Percentiles rank a stretch among this genome's conserved stretches.
Conservation (phyloP, 2,113 vertebrate genomes). For the Nibea albiflora region DNA sequence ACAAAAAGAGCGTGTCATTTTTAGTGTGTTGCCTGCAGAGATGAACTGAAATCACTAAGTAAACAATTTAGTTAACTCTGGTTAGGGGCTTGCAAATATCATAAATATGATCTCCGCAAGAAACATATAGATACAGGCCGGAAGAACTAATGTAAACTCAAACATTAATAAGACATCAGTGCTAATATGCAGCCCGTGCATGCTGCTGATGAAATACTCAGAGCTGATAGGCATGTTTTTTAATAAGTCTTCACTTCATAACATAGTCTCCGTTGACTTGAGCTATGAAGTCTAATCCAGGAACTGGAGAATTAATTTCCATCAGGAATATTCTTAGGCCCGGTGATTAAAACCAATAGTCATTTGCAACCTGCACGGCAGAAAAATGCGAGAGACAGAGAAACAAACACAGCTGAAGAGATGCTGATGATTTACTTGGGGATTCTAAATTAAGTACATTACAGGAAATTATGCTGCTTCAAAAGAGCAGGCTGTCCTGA, state of each 20-base stretch:
- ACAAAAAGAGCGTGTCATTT: slow-evolving; percentile 28
- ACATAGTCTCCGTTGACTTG: slow-evolving; percentile 52
- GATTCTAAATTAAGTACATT: slow-evolving; percentile 82
- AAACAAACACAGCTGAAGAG: slow-evolving; percentile 71
- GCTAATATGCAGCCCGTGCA: slow-evolving; percentile 57
- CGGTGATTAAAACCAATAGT: slow-evolving; percentile 71
- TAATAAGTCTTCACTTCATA: slow-evolving; percentile 50
- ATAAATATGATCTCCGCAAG: neutral
- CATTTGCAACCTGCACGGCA: slow-evolving; percentile 60
- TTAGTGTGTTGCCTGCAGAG: slow-evolving; percentile 3
- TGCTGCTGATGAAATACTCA: slow-evolving; percentile 37
- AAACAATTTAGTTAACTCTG: neutral
- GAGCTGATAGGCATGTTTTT: slow-evolving; percentile 21
- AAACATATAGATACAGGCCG: slow-evolving; percentile 8
- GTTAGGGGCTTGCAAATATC: neutral
- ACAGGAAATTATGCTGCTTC: slow-evolving; percentile 82
- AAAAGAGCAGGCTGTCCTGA: slow-evolving; percentile 81
- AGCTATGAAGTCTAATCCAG: slow-evolving; percentile 61
- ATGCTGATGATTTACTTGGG: slow-evolving; percentile 75
- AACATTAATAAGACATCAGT: slow-evolving; percentile 42
- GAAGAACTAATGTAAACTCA: slow-evolving; percentile 19
- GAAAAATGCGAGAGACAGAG: slow-evolving; percentile 52
- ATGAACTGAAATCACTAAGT: neutral
- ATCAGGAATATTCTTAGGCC: slow-evolving; percentile 63
- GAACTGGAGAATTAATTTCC: slow-evolving; percentile 68